phyloP scores from a whole-genome alignment of 2,888 invertebrate genomes.

The Dicyrtomina minuta region DNA sequence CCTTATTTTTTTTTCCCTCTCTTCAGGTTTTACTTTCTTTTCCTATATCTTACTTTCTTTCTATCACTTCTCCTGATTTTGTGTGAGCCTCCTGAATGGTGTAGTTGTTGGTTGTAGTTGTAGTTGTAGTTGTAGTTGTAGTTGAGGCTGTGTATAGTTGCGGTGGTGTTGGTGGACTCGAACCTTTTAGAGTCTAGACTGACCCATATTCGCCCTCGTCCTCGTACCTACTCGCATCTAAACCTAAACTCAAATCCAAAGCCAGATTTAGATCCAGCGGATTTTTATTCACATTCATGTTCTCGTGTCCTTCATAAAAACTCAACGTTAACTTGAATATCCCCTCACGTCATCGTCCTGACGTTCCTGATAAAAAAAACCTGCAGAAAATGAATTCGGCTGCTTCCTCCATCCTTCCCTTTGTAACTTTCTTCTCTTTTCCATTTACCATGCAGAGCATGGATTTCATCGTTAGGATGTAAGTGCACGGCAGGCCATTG shows the following conservation, averaged over 20 bases:
- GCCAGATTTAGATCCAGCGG: too few species aligned
- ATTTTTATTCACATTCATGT: background rate
- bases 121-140: too few species aligned
- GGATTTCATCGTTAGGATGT: constrained; percentile 1
- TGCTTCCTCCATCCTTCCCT: too few species aligned
- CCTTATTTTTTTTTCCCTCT: too few species aligned
- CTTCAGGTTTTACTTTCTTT: constrained; percentile 2
- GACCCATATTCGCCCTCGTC: background rate
- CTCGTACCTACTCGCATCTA: background rate
- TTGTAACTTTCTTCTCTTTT: constrained; percentile 8
- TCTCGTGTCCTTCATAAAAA: background rate
- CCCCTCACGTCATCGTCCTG: constrained; percentile 25
- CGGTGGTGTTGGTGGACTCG: too few species aligned
- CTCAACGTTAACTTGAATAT: constrained; percentile 16
- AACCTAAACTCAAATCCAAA: too few species aligned
- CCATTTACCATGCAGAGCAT: background rate
- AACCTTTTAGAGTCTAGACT: too few species aligned
- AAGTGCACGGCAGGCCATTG: constrained; percentile 11
- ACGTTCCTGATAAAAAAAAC: constrained; percentile 26
- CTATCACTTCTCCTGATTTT: background rate
- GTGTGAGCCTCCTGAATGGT: too few species aligned
- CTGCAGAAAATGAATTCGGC: constrained; percentile 1
- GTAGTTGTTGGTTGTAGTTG: too few species aligned
- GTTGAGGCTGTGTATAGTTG: too few species aligned
- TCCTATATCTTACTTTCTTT: background rate